Percentiles rank a stretch among this genome's conserved stretches.
Evolutionary conservation across 2,797 vertebrate species (phyloP).

Genomic region (Sebastes matsubarae): DNA sequence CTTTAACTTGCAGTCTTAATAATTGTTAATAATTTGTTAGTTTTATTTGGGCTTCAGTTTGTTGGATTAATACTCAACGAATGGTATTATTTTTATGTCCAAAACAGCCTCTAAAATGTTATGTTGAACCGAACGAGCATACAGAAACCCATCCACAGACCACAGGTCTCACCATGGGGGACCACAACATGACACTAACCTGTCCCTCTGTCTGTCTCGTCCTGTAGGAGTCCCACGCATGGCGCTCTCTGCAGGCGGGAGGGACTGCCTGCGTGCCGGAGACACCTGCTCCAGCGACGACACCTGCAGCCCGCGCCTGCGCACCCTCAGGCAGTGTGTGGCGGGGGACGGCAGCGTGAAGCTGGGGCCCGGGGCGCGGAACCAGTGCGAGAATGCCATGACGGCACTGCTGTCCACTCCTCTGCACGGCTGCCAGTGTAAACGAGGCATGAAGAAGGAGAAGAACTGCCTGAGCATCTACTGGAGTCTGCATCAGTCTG

Average conservation of each 20-base stretch:
- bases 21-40: background rate
- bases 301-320: constrained; percentile 89
- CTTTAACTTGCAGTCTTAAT: background rate
- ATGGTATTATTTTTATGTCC: background rate
- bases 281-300: constrained; percentile 91
- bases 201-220: background rate
- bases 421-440: constrained; percentile 92
- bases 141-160: background rate
- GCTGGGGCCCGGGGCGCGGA: constrained; percentile 89
- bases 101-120: background rate
- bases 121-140: background rate
- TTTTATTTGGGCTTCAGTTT: background rate
- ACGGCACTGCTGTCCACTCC: constrained; percentile 90
- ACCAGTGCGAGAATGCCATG: constrained; percentile 90
- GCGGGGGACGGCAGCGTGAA: constrained; percentile 90
- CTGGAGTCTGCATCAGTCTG: constrained; percentile 92
- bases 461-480: constrained; percentile 95
- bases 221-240: constrained; percentile 79
- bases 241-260: constrained; percentile 70
- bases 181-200: background rate
- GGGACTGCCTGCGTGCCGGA: constrained; percentile 90
- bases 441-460: constrained; percentile 93
- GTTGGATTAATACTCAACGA: background rate
- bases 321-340: constrained; percentile 92
- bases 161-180: background rate